Base-by-base conservation (phyloP, 2,888 invertebrate genomes). In the Drosophila algonquin region DNA sequence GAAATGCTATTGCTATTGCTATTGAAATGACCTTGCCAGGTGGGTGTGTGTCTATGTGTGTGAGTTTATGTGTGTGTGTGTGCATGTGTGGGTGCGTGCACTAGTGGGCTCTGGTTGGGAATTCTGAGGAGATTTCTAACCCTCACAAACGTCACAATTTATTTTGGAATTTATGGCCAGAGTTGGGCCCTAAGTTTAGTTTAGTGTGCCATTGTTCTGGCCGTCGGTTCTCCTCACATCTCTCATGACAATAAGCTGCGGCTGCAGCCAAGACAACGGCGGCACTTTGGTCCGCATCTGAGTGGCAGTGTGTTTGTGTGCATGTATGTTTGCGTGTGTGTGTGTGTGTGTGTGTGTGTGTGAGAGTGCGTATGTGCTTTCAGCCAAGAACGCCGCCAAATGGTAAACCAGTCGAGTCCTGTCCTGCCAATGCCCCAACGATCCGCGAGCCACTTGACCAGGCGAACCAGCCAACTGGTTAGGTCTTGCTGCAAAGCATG, bases 141-240 rank as follows among this genome's bases (percentile, higher is more conserved):
- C 67, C 69, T 71, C 62, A 63, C 68, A 77, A 70, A 73, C 76
- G 73, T 61, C 71, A 63, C 73, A 73, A 54, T 46, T 87, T 79
- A 67, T 74, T 70, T 75, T 62, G 58, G 65, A 83, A 88, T 82
- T 82, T 82, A 82, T 86, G 83, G 72, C 68, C 59, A 48, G 50
- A 65, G 57, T 60, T 62, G 62, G 51, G 75, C 57, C 71, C 70
- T 73, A 69, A 59, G 81, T 73, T 83, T 87, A 73, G 85, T 89
- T 83, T 87, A 89, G 76, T 83, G 81, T 89, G 89, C 85, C 83
- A 83, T 89, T 83, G 87, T 89, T 89, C 85, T 84, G 73, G 40
- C 40, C 5, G 75, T 73, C 72, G 81, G 76, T 64, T 71, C 76
- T 78, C 76, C 81, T 81, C 69, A 86, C 83, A 88, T 83, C 81